Evolutionary conservation across 1,140 invertebrate genomes (phyloP).

Genomic region (Charaxes varanes): DNA sequence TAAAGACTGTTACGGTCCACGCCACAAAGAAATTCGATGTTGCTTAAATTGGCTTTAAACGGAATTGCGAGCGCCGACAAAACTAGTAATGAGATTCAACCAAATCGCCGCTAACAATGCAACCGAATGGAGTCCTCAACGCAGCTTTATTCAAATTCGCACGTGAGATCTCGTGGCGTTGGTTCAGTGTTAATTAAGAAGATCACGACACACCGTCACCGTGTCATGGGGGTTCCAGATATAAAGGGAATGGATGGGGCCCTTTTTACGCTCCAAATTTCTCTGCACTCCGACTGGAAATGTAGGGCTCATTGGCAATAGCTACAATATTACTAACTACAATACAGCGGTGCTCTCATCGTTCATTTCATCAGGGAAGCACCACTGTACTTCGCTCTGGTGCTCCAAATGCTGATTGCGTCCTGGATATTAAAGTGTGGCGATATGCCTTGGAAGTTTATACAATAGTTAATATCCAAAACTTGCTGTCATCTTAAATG

Average conservation of each 20-base stretch:
- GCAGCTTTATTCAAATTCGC: constrained; percentile 40
- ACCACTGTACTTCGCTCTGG: too few relatives aligned
- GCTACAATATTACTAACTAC: too few relatives aligned
- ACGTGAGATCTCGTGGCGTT: constrained; percentile 40
- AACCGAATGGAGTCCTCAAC: constrained; percentile 30
- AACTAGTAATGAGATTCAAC: constrained; percentile 9
- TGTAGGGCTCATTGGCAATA: too few relatives aligned
- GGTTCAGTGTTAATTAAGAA: constrained; percentile 50
- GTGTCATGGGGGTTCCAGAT: constrained; percentile 33
- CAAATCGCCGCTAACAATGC: constrained; percentile 25
- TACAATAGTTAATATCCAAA: too few relatives aligned
- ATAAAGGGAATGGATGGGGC: constrained; percentile 13
- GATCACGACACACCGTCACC: constrained; percentile 43
- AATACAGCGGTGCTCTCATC: too few relatives aligned
- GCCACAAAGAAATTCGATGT: neutral
- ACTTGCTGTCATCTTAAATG: too few relatives aligned
- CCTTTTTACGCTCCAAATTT: neutral
- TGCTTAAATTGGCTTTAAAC: constrained; percentile 4
- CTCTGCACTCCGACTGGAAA: too few relatives aligned
- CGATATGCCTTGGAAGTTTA: too few relatives aligned
- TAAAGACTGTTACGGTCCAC: neutral
- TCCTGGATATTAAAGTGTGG: too few relatives aligned
- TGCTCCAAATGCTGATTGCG: too few relatives aligned
- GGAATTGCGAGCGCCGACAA: neutral
- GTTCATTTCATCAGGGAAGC: too few relatives aligned